These are phyloP conservation scores for Lepidurus arcticus DNA, from an alignment of 1,140 invertebrate genomes.

Conservation along the genomic window DNA sequence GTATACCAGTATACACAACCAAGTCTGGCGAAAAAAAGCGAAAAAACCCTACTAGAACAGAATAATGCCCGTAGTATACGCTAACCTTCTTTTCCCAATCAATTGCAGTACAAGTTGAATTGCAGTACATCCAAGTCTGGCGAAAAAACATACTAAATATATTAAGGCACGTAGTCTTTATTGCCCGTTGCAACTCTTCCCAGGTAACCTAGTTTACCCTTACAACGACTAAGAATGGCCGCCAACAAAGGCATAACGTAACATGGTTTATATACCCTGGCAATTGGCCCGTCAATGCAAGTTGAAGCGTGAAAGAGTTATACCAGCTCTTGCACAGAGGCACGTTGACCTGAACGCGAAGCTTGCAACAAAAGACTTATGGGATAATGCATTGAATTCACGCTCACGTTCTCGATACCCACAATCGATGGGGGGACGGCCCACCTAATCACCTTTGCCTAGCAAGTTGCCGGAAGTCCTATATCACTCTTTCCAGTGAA, in stretches of 20 bases:
- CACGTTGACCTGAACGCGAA: neutral
- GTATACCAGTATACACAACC: neutral
- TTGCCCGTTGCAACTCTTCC: neutral
- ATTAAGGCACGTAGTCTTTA: neutral
- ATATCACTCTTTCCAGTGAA: neutral
- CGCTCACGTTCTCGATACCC: conserved; percentile 12
- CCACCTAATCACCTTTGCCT: conserved; percentile 14
- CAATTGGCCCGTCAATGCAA: neutral
- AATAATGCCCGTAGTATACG: neutral
- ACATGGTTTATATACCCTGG: neutral
- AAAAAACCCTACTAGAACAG: too few relatives aligned
- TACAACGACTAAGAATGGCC: neutral
- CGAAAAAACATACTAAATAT: neutral
- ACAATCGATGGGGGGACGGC: conserved; percentile 20
- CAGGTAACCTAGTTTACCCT: neutral
- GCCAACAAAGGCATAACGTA: neutral
- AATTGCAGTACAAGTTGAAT: neutral
- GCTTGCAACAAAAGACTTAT: neutral
- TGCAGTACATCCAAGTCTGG: neutral
- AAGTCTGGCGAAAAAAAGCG: neutral
- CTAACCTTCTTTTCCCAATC: conserved; percentile 24
- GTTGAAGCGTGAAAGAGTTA: conserved; percentile 18
- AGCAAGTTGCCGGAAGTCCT: conserved; percentile 18
- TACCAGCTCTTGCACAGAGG: conserved; percentile 1
- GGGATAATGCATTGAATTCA: conserved; percentile 16